These are phyloP conservation scores for Pseudachorutes palmiensis DNA, from an alignment of 1,140 invertebrate species.

Conservation along the genomic window DNA sequence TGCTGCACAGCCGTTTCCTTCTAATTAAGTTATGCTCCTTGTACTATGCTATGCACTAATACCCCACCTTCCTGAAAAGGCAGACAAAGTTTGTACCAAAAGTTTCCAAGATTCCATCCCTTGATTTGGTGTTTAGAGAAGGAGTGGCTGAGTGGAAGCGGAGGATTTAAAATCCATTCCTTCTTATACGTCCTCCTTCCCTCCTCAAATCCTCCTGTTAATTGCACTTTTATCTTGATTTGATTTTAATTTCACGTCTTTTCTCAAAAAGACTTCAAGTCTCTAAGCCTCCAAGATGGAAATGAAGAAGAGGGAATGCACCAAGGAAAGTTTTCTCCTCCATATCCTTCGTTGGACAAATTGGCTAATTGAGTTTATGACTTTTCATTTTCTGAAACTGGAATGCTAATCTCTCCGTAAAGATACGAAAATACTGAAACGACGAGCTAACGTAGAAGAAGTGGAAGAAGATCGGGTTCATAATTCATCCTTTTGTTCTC, in stretches of 20 bases:
- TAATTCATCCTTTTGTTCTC: neutral
- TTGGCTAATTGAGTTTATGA: constrained; percentile 11
- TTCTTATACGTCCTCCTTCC: neutral
- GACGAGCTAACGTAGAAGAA: neutral
- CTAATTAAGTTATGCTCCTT: constrained; percentile 1
- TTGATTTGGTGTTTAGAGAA: neutral
- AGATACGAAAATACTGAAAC: neutral
- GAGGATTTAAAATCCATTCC: constrained; percentile 1
- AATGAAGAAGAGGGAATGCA: no score
- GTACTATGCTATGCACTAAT: neutral
- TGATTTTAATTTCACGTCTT: constrained; percentile 6
- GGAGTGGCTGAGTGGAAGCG: neutral
- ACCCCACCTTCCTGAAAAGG: no score
- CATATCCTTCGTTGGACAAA: neutral
- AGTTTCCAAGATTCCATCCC: neutral
- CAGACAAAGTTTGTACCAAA: neutral
- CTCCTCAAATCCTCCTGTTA: constrained; percentile 6
- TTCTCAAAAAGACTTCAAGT: neutral
- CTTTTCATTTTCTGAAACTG: neutral
- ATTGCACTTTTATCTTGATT: constrained; percentile 10
- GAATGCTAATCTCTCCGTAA: constrained; percentile 1
- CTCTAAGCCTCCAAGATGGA: neutral
- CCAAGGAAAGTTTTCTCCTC: constrained; percentile 1
- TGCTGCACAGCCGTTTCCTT: neutral
- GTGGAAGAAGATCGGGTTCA: neutral